Evolutionary conservation across 2,888 invertebrate genomes (phyloP).

Genomic region (Meiosimyza platycephala): DNA sequence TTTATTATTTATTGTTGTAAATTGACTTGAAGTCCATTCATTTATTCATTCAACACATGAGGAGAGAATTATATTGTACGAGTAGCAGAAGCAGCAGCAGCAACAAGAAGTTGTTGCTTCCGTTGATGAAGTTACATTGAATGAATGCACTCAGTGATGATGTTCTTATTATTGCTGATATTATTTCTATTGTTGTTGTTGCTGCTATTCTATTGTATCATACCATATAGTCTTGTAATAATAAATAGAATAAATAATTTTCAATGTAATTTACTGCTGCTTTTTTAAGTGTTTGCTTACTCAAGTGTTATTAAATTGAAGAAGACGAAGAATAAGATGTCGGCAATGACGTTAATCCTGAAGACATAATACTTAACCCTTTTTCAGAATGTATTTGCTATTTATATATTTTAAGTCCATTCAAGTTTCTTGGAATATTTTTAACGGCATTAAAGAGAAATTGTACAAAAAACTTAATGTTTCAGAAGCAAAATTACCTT

Average conservation of each 20-base stretch:
- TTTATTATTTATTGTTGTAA: slow-evolving; percentile 30
- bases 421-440: too few relatives aligned
- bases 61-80: too few relatives aligned
- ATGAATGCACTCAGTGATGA: slow-evolving; percentile 1
- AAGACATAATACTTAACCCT: too few relatives aligned
- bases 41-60: slow-evolving; percentile 5
- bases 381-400: too few relatives aligned
- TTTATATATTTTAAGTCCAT: too few relatives aligned
- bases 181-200: slow-evolving; percentile 3
- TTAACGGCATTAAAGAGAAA: too few relatives aligned
- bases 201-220: neutral
- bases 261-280: slow-evolving; percentile 4
- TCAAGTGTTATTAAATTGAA: slow-evolving; percentile 23
- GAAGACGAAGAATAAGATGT: neutral
- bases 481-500: too few relatives aligned
- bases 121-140: too few relatives aligned
- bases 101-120: too few relatives aligned
- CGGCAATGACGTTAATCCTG: too few relatives aligned
- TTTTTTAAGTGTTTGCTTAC: slow-evolving; percentile 28
- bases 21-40: slow-evolving; percentile 36
- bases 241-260: slow-evolving; percentile 21
- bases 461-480: too few relatives aligned
- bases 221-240: slow-evolving; percentile 9
- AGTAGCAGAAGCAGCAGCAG: slow-evolving; percentile 1
- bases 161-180: neutral